phyloP scores from a whole-genome alignment of 2,888 invertebrate species.

The Xestoiulus laeticollis region DNA sequence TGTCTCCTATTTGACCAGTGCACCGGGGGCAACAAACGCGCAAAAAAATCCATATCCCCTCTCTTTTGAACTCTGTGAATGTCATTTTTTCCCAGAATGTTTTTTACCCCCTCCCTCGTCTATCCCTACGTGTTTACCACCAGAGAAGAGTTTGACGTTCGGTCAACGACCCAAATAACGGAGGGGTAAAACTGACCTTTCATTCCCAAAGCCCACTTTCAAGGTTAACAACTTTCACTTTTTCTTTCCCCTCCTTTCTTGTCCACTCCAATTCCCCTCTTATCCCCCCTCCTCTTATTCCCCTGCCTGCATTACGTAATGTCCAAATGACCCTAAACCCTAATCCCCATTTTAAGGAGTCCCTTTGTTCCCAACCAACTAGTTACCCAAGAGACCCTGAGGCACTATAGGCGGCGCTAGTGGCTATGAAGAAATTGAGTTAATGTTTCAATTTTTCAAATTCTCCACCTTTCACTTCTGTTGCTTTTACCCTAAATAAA shows the following conservation, averaged over 20 bases:
- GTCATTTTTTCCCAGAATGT: constrained; percentile 6
- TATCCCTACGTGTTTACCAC: not conserved
- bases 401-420: not conserved
- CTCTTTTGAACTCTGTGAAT: constrained; percentile 19
- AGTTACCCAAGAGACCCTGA: not conserved
- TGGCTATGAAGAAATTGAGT: no score
- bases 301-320: not conserved
- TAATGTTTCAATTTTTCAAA: not conserved
- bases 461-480: not conserved
- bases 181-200: constrained; percentile 31
- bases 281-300: not conserved
- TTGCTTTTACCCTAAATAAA: not conserved
- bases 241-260: not conserved
- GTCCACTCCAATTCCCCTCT: constrained; percentile 16
- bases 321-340: constrained; percentile 1
- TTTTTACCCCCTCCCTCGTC: constrained; percentile 7
- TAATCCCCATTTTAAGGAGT: not conserved
- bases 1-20: constrained; percentile 6
- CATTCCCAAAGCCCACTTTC: constrained; percentile 15
- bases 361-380: not conserved
- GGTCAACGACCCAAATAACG: constrained; percentile 37
- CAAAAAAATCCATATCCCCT: constrained; percentile 33
- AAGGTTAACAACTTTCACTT: constrained; percentile 34
- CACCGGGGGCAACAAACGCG: constrained; percentile 1
- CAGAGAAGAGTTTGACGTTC: not conserved